Percentiles rank a stretch among this genome's conserved stretches.
Conservation (phyloP, 2,888 invertebrate genomes). For the Drosophila pseudotalamancana region DNA sequence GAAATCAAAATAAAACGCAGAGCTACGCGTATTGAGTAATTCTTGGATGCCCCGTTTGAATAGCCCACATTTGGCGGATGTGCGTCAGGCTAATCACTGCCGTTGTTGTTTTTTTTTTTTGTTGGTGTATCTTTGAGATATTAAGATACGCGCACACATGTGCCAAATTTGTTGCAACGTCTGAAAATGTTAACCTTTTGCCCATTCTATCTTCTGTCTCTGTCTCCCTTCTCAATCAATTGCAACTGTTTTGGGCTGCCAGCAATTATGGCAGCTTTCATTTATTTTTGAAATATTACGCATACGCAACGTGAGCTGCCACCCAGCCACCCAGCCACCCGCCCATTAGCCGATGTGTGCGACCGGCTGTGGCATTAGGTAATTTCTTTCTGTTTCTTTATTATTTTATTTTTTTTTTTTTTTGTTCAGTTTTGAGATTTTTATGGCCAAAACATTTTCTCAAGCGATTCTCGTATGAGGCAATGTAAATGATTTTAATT, state of each 20-base stretch:
- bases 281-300: conserved; percentile 77
- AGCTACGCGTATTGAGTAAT: conserved; percentile 58
- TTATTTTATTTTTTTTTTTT: conserved; percentile 28
- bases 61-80: conserved; percentile 72
- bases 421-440: no score
- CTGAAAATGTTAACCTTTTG: conserved; percentile 43
- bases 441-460: conserved; percentile 49
- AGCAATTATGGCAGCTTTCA: conserved; percentile 50
- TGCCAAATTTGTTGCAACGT: conserved; percentile 70
- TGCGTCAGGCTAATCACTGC: conserved; percentile 64
- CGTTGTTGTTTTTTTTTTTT: neutral
- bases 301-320: conserved; percentile 56
- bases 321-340: neutral
- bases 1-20: conserved; percentile 43
- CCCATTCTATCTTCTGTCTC: neutral
- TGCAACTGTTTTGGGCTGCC: conserved; percentile 35
- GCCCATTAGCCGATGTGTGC: conserved; percentile 7
- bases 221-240: conserved; percentile 37
- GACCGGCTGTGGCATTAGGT: conserved; percentile 66
- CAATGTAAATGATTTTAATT: conserved; percentile 76
- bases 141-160: conserved; percentile 39
- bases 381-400: conserved; percentile 47
- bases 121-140: conserved; percentile 28
- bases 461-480: conserved; percentile 25
- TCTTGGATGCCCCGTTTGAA: conserved; percentile 40